These are phyloP conservation scores for Spicauda simplicius DNA, from an alignment of 2,888 invertebrate genomes.

Conservation along the genomic window DNA sequence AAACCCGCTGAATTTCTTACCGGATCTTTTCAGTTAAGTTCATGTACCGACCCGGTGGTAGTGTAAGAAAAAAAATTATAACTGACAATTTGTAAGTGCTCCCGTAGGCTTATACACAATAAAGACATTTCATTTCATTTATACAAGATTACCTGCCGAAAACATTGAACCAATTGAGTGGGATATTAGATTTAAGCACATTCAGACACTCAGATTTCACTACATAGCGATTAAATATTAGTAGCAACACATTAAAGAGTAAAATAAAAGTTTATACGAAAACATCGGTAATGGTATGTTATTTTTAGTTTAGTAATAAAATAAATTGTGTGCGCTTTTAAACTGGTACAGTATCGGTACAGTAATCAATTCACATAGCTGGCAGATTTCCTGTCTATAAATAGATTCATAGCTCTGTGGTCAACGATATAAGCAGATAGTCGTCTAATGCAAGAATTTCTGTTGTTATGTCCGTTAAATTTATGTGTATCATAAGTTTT, in stretches of 20 bases:
- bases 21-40: no score
- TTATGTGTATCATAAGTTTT: no score
- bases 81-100: no score
- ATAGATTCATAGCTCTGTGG: conserved; percentile 1
- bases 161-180: no score
- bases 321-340: conserved; percentile 24
- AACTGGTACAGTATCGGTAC: conserved; percentile 1
- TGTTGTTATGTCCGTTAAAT: no score
- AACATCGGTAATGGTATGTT: conserved; percentile 22
- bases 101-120: no score
- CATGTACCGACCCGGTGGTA: no score
- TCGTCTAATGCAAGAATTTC: background rate
- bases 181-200: background rate
- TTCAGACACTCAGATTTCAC: background rate
- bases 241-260: conserved; percentile 2
- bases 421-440: background rate
- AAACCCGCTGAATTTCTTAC: no score
- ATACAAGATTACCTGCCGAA: no score
- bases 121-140: no score
- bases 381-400: conserved; percentile 3
- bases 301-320: conserved; percentile 18
- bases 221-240: background rate
- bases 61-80: no score
- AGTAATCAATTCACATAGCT: conserved; percentile 3
- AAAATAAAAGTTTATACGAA: conserved; percentile 9